Percentiles rank a stretch among this genome's conserved stretches.
Evolutionary conservation across 2,113 vertebrate species (phyloP).

Genomic region (Trogon melanurus): DNA sequence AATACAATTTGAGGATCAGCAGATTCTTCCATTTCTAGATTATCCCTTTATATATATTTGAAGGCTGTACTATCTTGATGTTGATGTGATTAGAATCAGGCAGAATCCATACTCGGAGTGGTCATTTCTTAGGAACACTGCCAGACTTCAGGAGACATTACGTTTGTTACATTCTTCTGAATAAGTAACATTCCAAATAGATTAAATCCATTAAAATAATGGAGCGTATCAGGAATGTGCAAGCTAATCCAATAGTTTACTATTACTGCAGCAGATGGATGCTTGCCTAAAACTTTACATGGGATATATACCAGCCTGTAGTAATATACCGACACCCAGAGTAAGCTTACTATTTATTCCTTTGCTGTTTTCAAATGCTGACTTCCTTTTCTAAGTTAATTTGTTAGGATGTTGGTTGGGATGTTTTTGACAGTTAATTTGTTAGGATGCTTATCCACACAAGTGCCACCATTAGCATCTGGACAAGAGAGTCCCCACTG

Average conservation of each 20-base stretch:
- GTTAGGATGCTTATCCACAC: not conserved
- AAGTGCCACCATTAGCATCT: not conserved
- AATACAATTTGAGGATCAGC: not conserved
- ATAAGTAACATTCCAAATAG: slow-evolving; percentile 55
- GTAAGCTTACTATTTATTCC: not conserved
- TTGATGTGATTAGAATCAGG: not conserved
- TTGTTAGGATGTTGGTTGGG: not conserved
- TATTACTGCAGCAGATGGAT: slow-evolving; percentile 35
- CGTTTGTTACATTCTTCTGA: slow-evolving; percentile 39
- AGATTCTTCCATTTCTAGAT: slow-evolving; percentile 17
- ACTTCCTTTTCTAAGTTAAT: not conserved
- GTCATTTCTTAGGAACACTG: slow-evolving; percentile 1
- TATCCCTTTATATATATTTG: not conserved
- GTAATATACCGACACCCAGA: not conserved
- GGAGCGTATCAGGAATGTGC: slow-evolving; percentile 21
- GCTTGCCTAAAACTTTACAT: slow-evolving; percentile 38
- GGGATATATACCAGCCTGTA: not conserved
- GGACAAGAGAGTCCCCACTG: not conserved
- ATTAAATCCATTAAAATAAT: slow-evolving; percentile 69
- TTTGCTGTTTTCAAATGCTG: not conserved
- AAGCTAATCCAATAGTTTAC: slow-evolving; percentile 49
- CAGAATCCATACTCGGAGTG: not conserved
- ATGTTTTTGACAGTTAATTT: not conserved
- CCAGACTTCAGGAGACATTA: slow-evolving; percentile 45
- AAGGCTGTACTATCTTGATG: not conserved